Evolutionary conservation across 2,888 invertebrate genomes (phyloP), one percentile per base, ranked within the genome.

Genomic region (Thymelicus lineola): DNA sequence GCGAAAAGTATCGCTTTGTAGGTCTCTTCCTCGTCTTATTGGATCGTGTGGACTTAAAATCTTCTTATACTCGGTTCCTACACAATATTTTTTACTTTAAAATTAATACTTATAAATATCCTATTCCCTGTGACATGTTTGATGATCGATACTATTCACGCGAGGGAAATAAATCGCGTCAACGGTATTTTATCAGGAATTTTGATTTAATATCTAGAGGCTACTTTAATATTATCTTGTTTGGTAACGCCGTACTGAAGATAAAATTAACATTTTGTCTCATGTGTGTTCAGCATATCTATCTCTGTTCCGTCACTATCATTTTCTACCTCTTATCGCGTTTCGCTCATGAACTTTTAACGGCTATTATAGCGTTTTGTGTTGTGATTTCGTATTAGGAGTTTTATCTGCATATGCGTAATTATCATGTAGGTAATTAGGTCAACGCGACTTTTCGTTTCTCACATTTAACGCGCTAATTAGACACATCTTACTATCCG

Each of bases 201-300:
- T 88, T 86, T 88, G 87, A 89, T 90, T 89, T 86, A 80, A 80
- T 89, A 87, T 87, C 86, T 83, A 72, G 74, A 86, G 83, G 84
- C 84, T 80, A 83, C 84, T 86, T 85, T 89, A 85, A 73, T 76
- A 80, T 87, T 93, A 93, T 93, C 93, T 88, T 87, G 83, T 89
- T 89, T 90, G 86, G 77, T 84, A 80, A 84, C 83, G 82, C 77
- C 79, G 50, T 55, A 77, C 82, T 81, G 76, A 78, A 84, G 90
- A 92, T 92, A 92, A 89, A 85, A 86, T 87, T 76, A 83, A 84
- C 80, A 80, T 85, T 88, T 86, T 83, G 75, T 75, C 77, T 80
- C 85, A 87, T 88, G 87, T 79, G 72, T 77, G 76, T 63, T 63
- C 63, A 69, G 48, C 48, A 78, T 80, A 85, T 85, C 85, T 87